These are phyloP conservation scores for Sphaerophoria rueppellii DNA, from an alignment of 2,888 invertebrate genomes.

Conservation along the genomic window DNA sequence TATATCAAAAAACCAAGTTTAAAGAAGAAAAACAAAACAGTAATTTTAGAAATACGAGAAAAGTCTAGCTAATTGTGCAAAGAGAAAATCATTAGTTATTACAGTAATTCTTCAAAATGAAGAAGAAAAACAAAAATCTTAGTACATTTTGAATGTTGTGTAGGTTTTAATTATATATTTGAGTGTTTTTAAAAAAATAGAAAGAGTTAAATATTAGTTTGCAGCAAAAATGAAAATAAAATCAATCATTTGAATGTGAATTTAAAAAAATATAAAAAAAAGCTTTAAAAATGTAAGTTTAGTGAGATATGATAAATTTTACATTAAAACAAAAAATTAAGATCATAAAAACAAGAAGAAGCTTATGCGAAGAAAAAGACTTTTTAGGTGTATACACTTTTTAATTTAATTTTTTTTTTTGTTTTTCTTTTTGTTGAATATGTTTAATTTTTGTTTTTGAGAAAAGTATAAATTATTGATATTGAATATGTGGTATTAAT, in stretches of 20 bases:
- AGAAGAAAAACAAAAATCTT: conserved; percentile 53
- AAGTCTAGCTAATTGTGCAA: conserved; percentile 66
- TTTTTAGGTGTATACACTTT: conserved; percentile 65
- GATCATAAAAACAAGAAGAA: conserved; percentile 40
- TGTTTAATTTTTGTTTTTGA: conserved; percentile 19
- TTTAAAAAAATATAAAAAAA: conserved; percentile 52
- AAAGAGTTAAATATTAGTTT: conserved; percentile 43
- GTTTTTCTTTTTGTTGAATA: conserved; percentile 30
- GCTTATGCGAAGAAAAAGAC: conserved; percentile 74
- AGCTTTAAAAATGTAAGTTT: conserved; percentile 72
- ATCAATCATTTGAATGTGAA: conserved; percentile 49
- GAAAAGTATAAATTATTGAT: conserved; percentile 54
- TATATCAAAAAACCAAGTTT: conserved; percentile 38
- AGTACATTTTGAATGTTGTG: conserved; percentile 74
- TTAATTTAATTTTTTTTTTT: conserved; percentile 46
- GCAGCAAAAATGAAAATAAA: conserved; percentile 23
- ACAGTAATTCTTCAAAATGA: conserved; percentile 53
- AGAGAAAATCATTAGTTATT: conserved; percentile 29
- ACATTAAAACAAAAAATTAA: conserved; percentile 36
- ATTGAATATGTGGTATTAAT: conserved; percentile 61
- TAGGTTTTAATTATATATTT: conserved; percentile 74
- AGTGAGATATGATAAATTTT: conserved; percentile 65
- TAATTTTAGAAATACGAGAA: conserved; percentile 17
- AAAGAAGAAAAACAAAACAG: conserved; percentile 21
- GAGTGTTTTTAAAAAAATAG: conserved; percentile 53